Percentiles rank a stretch among this genome's conserved stretches.
phyloP scores from a whole-genome alignment of 2,888 invertebrate genomes.

The Scaptomyza reducta region DNA sequence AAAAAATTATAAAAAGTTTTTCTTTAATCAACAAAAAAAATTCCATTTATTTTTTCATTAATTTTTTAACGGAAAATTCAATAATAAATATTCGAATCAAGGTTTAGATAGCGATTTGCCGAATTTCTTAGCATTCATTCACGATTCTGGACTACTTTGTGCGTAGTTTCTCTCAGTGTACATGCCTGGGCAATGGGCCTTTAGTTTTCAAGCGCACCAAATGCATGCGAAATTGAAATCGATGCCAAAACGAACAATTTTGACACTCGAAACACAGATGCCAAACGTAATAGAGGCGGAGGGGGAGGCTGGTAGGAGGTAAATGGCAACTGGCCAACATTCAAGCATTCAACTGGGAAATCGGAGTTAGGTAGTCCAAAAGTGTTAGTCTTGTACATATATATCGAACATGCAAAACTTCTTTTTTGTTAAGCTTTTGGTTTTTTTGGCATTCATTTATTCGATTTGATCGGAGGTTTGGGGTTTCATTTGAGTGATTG shows the following conservation, averaged over 20 bases:
- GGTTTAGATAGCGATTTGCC: no score
- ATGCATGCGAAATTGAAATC: conserved; percentile 65
- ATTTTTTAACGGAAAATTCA: no score
- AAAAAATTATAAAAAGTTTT: no score
- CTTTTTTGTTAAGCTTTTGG: no score
- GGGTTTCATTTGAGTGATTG: conserved; percentile 41
- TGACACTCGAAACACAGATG: conserved; percentile 45
- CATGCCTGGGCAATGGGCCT: conserved; percentile 5
- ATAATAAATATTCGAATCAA: no score
- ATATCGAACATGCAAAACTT: conserved; percentile 33
- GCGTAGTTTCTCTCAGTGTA: background rate
- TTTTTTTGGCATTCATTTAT: conserved; percentile 61
- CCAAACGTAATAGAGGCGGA: background rate
- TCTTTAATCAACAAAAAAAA: no score
- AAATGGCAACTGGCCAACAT: conserved; percentile 21
- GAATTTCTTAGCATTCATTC: background rate
- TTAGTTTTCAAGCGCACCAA: conserved; percentile 54
- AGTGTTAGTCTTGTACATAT: background rate
- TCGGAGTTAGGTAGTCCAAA: conserved; percentile 1
- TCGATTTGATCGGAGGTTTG: conserved; percentile 25
- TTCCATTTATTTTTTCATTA: no score
- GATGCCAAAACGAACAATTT: conserved; percentile 55
- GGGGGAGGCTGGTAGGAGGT: background rate
- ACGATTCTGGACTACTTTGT: no score
- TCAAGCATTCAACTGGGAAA: background rate